Base-by-base conservation (phyloP, 2,888 invertebrate genomes). In the Heliconius ismenius region DNA sequence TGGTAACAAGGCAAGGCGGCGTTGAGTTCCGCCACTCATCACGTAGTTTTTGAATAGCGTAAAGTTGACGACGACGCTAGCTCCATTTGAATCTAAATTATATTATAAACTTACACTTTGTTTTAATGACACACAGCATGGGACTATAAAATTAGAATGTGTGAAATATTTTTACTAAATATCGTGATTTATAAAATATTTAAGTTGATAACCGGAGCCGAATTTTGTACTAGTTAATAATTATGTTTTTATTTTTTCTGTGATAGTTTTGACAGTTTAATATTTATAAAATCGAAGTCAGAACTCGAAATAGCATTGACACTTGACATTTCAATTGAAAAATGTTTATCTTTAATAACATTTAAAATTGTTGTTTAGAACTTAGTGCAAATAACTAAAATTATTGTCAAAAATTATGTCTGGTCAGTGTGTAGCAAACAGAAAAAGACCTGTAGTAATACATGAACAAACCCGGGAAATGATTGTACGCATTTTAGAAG, bases 321-420 rank as follows among this genome's bases (percentile, higher is more conserved):
- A 67, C 24, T 67, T 67, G 67, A 67, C 67, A 67, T 67, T 43
- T 39, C 15, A 67, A 24, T 67, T 43, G 13, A 24, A 39, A 15
- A 24, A 39, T 39, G 39, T 43, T 67, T 67, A 43, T 67, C 24
- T 43, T 15, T 64, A 26, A 62, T 62, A 24, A 4, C 1, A 21
- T 64, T 67, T 67, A 39, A 39, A 24, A 39, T 67, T 67, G n/a
- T 10, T 39, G 39, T 24, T 39, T 39, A 24, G 6, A 39, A 15
- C 39, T 39, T 39, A 24, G 13, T 65, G 24, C 43, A 15, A 39
- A 67, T 24, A 67, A 49, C 49, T 24, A 15, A 21, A 74, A 81
- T 80, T 81, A 75, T 76, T 62, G 24, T 73, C 73, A 62, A 67
- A 76, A 74, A 69, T 54, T 72, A 67, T 73, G 62, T 63, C 67